phyloP scores from a whole-genome alignment of 2,797 vertebrate genomes.

The Myotis planiceps region DNA sequence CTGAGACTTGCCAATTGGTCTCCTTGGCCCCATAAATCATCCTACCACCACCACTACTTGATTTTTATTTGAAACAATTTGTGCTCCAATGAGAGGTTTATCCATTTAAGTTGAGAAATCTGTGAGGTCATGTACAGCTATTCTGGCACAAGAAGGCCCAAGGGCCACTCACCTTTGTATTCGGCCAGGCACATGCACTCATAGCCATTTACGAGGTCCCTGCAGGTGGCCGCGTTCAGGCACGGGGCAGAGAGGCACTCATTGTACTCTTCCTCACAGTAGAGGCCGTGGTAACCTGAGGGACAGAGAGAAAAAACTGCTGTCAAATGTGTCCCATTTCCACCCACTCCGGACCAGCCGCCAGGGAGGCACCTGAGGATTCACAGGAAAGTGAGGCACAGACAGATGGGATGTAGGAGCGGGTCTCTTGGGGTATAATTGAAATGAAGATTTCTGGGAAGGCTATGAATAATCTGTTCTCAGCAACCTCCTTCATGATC shows the following conservation, averaged over 20 bases:
- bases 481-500: background rate
- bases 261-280: constrained; percentile 98
- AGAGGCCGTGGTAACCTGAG: constrained; percentile 97
- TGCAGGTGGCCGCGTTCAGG: constrained; percentile 96
- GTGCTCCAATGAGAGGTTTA: background rate
- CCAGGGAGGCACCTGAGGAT: background rate
- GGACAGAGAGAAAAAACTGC: constrained; percentile 47
- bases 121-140: fast-evolving
- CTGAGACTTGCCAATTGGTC: background rate
- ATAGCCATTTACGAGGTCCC: constrained; percentile 94
- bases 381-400: background rate
- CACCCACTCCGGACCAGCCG: background rate
- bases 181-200: constrained; percentile 95
- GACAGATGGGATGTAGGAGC: fast-evolving
- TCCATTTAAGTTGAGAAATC: background rate
- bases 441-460: background rate
- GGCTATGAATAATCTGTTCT: background rate
- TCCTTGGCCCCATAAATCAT: background rate
- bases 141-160: background rate
- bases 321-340: background rate
- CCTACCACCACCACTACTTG: background rate
- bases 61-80: background rate
- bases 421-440: background rate
- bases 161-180: constrained; percentile 91
- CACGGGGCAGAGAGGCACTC: constrained; percentile 97